Base-by-base conservation (phyloP, 2,888 invertebrate species). In the Therioaphis trifolii region DNA sequence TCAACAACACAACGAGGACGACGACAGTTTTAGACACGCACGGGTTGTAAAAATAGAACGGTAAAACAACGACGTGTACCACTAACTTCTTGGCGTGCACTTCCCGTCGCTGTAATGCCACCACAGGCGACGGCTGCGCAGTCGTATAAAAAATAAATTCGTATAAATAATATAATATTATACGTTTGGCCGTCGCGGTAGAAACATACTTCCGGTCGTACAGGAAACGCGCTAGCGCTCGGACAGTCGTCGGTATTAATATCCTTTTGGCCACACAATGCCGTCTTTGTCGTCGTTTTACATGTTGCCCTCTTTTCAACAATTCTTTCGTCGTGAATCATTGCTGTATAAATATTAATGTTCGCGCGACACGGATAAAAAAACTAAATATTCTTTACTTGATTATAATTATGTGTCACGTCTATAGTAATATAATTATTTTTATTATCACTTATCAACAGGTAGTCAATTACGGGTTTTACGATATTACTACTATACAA, bases 41-140 rank as follows among this genome's bases (percentile, higher is more conserved):
- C 77, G 72, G 43, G n/a, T 68, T 49, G 49, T 78, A 78, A 46
- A 80, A 80, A 80, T 80, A 80, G 79, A 80, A 71, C 71, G 71
- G 78, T 40, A 55, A 63, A 77, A 63, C 63, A 46, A 61, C 63
- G 29, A 29, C 14, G 21, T 35, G 77, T 66, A 43, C 55, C 40
- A 43, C 78, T 35, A 68, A 78, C 78, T 69, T 69, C 55, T 79
- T 63, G 79, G 69, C 69, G 79, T 58, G 69, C 43, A 79, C 68
- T 69, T 79, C 77, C 78, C 78, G 68, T 68, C 40, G 11, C 21
- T 24, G 43, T 4, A 14, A 7, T 35, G 29, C 58, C 58, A 12
- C 58, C 63, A 15, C 29, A 18, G 66, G 40, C 46, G 43, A n/a
- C 27, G 69, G 15, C 18, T n/a, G n/a, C n/a, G n/a, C n/a, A n/a